Conservation (phyloP, 1,140 invertebrate genomes). For the Zaprionus ghesquierei region DNA sequence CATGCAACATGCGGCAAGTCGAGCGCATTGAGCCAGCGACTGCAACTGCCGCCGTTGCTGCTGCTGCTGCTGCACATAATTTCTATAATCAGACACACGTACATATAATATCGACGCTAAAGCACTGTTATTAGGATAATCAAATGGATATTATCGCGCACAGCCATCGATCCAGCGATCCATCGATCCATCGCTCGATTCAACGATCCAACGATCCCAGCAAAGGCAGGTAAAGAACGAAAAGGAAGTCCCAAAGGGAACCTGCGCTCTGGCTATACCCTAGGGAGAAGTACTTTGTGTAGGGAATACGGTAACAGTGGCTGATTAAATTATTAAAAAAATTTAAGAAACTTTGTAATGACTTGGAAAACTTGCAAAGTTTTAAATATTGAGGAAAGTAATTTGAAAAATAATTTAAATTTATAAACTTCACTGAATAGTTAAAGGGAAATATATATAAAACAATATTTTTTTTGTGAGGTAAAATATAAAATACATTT, state of each 20-base stretch:
- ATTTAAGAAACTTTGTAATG: neutral
- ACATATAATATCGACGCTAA: slow-evolving; percentile 82
- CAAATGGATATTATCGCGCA: slow-evolving; percentile 82
- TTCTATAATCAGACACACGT: slow-evolving; percentile 83
- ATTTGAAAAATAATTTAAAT: no score
- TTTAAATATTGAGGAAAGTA: no score
- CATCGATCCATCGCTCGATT: no score
- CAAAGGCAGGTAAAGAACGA: slow-evolving; percentile 13
- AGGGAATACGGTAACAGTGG: no score
- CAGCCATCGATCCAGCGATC: slow-evolving; percentile 61
- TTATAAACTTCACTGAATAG: no score
- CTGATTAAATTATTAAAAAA: neutral
- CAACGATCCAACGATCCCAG: no score
- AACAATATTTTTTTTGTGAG: no score
- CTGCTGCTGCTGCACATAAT: slow-evolving; percentile 61
- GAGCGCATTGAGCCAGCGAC: slow-evolving; percentile 39
- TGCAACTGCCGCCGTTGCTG: slow-evolving; percentile 22
- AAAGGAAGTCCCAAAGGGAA: neutral
- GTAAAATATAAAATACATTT: no score
- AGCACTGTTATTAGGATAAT: slow-evolving; percentile 83
- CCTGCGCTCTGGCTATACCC: slow-evolving; percentile 17
- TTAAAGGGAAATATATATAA: no score
- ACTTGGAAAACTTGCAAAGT: no score
- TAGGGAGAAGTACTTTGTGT: neutral
- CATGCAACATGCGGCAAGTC: slow-evolving; percentile 41